A percentile compares a stretch with the other conserved stretches of the same genome.
Conservation (phyloP, 2,888 invertebrate species). For the Acronicta psi region DNA sequence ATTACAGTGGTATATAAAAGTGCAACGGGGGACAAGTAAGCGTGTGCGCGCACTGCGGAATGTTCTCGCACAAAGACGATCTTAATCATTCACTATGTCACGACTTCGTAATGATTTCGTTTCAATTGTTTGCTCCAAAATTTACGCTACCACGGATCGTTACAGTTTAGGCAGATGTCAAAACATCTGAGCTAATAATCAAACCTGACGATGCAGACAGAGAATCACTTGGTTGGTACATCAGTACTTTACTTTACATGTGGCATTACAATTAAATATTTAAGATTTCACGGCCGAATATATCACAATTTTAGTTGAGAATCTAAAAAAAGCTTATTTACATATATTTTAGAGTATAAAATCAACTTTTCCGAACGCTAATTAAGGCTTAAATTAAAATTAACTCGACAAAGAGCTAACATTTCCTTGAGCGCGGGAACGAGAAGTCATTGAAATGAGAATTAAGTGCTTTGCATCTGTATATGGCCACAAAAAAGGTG, state of each 20-base stretch:
- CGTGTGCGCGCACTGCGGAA: slow-evolving; percentile 57
- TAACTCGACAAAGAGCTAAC: slow-evolving; percentile 67
- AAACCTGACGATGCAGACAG: background rate
- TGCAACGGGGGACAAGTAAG: slow-evolving; percentile 59
- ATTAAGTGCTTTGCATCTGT: slow-evolving; percentile 48
- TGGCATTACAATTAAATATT: slow-evolving; percentile 12
- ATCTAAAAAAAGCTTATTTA: slow-evolving; percentile 9
- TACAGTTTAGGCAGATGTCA: slow-evolving; percentile 20
- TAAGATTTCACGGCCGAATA: slow-evolving; percentile 14
- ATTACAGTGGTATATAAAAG: slow-evolving; percentile 70
- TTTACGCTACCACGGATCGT: slow-evolving; percentile 16
- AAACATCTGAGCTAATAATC: slow-evolving; percentile 29
- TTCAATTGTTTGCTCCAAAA: slow-evolving; percentile 54
- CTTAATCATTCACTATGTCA: slow-evolving; percentile 67
- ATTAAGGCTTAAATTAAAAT: slow-evolving; percentile 66
- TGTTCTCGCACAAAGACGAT: slow-evolving; percentile 68
- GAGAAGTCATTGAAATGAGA: slow-evolving; percentile 65
- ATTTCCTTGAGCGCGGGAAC: slow-evolving; percentile 80
- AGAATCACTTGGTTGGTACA: background rate
- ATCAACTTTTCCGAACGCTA: slow-evolving; percentile 48
- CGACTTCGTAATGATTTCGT: slow-evolving; percentile 69
- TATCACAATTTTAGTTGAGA: background rate
- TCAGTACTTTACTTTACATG: background rate
- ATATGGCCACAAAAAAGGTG: slow-evolving; percentile 55
- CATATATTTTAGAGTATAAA: slow-evolving; percentile 1